Evolutionary conservation across 2,797 vertebrate species (phyloP).

Genomic region (Sylvia borin): DNA sequence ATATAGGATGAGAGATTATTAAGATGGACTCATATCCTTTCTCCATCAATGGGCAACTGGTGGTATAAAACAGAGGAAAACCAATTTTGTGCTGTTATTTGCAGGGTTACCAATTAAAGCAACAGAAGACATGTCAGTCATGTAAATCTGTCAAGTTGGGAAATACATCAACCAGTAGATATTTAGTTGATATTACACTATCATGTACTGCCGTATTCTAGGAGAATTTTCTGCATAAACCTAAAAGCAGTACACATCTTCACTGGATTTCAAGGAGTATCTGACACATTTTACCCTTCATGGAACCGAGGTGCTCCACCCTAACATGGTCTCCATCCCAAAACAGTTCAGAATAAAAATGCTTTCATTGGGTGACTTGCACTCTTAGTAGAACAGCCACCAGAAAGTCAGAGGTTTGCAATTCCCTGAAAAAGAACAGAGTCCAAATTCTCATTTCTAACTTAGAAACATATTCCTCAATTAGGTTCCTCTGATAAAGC

Average conservation of each 20-base stretch:
- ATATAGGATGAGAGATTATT: background rate
- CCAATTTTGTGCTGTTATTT: background rate
- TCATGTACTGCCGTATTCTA: background rate
- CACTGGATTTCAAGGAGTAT: background rate
- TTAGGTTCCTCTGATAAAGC: background rate
- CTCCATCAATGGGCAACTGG: background rate
- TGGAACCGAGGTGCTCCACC: rapidly evolving
- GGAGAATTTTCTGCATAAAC: background rate
- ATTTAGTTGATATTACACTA: background rate
- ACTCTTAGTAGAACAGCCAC: background rate
- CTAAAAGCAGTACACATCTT: background rate
- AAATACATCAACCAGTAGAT: background rate
- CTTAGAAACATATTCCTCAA: background rate
- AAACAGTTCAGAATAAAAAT: background rate
- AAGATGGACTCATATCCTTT: background rate
- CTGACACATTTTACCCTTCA: background rate
- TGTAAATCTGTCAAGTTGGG: background rate
- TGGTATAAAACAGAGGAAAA: background rate
- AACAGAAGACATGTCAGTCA: background rate
- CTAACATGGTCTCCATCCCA: background rate
- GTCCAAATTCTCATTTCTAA: background rate
- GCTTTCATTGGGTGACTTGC: background rate
- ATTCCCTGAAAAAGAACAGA: background rate
- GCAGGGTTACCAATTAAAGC: background rate
- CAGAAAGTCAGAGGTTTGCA: background rate